Evolutionary conservation across 2,797 vertebrate genomes (phyloP).

Genomic region (Euthynnus affinis): DNA sequence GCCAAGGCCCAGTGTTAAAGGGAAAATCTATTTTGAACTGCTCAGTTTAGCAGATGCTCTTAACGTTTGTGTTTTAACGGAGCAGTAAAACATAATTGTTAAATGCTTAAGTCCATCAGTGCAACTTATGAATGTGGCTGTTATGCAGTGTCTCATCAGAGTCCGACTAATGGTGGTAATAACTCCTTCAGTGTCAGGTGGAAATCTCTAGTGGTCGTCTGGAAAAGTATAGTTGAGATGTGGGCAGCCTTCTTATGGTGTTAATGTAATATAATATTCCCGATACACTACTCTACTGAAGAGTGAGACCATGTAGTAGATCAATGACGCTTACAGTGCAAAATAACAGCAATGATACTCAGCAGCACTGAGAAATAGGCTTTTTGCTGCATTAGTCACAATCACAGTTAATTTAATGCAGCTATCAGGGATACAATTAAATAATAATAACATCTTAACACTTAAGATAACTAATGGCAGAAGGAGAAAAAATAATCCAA

Average conservation of each 20-base stretch:
- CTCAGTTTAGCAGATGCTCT: conserved; percentile 29
- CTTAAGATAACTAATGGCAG: neutral
- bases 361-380: neutral
- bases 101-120: conserved; percentile 11
- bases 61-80: neutral
- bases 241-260: neutral
- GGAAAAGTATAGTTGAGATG: conserved; percentile 10
- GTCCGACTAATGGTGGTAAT: conserved; percentile 35
- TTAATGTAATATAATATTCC: conserved; percentile 19
- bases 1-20: conserved; percentile 13
- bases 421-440: neutral
- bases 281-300: neutral
- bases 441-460: neutral
- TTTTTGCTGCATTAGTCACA: neutral
- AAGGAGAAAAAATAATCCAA: neutral
- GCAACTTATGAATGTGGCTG: conserved; percentile 3
- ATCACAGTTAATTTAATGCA: neutral
- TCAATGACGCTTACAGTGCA: neutral
- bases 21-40: conserved; percentile 30
- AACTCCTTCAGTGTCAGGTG: conserved; percentile 31
- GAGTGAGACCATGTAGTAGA: neutral
- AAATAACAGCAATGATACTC: conserved; percentile 3
- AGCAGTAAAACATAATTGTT: conserved; percentile 13
- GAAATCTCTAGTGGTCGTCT: conserved; percentile 26
- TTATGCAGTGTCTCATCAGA: conserved; percentile 7